A percentile compares a stretch with the other conserved stretches of the same genome.
Conservation (phyloP, 2,888 invertebrate genomes). For the Diaperis boleti region DNA sequence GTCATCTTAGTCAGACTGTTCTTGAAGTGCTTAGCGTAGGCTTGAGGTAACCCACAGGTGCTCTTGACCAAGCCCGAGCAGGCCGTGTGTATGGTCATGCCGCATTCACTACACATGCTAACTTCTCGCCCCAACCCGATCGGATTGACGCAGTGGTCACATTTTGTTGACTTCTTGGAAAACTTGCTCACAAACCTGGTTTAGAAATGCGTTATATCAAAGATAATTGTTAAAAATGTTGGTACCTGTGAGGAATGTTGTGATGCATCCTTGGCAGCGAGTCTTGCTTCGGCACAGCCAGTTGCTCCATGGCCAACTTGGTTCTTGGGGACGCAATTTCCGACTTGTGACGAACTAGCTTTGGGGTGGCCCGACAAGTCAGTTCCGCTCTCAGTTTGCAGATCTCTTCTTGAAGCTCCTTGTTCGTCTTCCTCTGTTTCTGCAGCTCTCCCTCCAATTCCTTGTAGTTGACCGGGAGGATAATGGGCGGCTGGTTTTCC, state of each 20-base stretch:
- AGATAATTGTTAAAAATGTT: not conserved
- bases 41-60: conserved; percentile 72
- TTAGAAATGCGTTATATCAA: conserved; percentile 29
- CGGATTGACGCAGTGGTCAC: conserved; percentile 72
- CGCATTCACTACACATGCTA: conserved; percentile 72
- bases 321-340: conserved; percentile 63
- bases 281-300: conserved; percentile 61
- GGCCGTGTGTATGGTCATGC: conserved; percentile 70
- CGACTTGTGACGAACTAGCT: conserved; percentile 50
- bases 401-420: conserved; percentile 70
- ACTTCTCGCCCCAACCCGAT: conserved; percentile 72
- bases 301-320: conserved; percentile 61
- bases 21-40: conserved; percentile 67
- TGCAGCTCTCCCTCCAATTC: conserved; percentile 69
- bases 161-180: conserved; percentile 65
- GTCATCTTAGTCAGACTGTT: conserved; percentile 53
- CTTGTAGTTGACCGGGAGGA: conserved; percentile 67
- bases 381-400: conserved; percentile 64
- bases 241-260: conserved; percentile 73
- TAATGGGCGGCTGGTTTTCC: conserved; percentile 70
- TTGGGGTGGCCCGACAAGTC: conserved; percentile 39
- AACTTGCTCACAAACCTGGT: conserved; percentile 62
- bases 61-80: conserved; percentile 65
- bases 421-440: conserved; percentile 72
- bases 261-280: conserved; percentile 70